Evolutionary conservation across 2,797 vertebrate genomes (phyloP), one percentile per base, ranked within the genome.

Genomic region (Fringilla coelebs): DNA sequence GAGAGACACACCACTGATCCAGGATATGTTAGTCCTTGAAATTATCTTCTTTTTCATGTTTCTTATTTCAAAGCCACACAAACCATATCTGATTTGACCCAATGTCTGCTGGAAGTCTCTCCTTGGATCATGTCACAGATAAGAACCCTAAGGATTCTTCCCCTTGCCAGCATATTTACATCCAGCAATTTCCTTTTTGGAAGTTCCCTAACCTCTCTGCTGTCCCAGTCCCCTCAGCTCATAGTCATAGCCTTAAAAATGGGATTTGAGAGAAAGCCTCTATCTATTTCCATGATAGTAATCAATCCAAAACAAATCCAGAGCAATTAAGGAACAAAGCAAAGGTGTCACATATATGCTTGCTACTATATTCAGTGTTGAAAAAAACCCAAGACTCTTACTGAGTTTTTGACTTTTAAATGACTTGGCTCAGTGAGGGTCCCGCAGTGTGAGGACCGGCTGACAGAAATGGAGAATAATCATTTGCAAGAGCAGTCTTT

Each of bases 371-470:
- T 13, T 36, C 63, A 93, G 28, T 3, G 6, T 36, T 52, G 7
- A 26, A 34, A 54, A 43, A 43, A 28, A 0, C 8, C 19, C 32
- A 54, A 48, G 17, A 21, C 78, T 55, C 49, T 88, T 70, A 20
- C 41, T 90, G 77, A 74, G 48, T 34, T 95, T 94, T 96, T 96
- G 79, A 97, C 87, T 97, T 97, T 95, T 93, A 97, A 98, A 95
- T 92, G 68, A 92, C 76, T 83, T 22, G 6, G 90, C 91, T 93
- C 92, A 90, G 94, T 80, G 77, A 96, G 93, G 70, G 83, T 85
- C 40, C 76, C 36, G 48, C 38, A 81, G 83, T 63, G 57, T 14
- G 52, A 89, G 48, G 74, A 70, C 76, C 90, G 85, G 77, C 65
- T 97, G 94, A 92, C 91, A 95, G 7, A 57, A 90, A 78, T 32